Conservation (phyloP, 2,888 invertebrate genomes). For the Pimpla rufipes region DNA sequence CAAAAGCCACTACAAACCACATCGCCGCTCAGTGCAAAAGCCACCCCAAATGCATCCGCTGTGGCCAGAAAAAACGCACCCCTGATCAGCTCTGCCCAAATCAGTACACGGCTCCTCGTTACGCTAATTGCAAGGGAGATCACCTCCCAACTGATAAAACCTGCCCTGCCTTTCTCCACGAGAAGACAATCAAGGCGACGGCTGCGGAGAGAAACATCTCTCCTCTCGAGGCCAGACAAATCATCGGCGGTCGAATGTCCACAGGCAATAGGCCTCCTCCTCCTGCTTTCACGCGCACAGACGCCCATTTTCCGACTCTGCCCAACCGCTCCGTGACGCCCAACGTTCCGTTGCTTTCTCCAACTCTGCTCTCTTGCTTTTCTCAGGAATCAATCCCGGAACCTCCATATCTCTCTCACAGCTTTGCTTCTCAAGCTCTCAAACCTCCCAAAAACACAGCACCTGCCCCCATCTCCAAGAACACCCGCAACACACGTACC, state of each 20-base stretch:
- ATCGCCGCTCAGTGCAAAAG: too few relatives aligned
- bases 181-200: slow-evolving; percentile 1
- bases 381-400: too few relatives aligned
- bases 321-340: too few relatives aligned
- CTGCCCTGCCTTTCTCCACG: slow-evolving; percentile 24
- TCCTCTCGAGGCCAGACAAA: slow-evolving; percentile 6
- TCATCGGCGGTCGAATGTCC: too few relatives aligned
- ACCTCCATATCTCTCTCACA: too few relatives aligned
- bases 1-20: too few relatives aligned
- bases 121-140: slow-evolving; percentile 26
- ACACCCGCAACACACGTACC: too few relatives aligned
- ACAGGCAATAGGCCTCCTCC: not conserved
- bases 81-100: not conserved
- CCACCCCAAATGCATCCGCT: slow-evolving; percentile 43
- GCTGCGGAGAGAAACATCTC: slow-evolving; percentile 37
- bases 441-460: too few relatives aligned
- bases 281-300: not conserved
- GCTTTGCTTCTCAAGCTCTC: too few relatives aligned
- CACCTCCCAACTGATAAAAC: slow-evolving; percentile 1
- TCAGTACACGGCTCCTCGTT: not conserved
- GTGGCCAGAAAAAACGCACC: slow-evolving; percentile 14
- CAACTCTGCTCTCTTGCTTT: too few relatives aligned
- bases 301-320: not conserved
- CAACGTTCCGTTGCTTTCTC: too few relatives aligned
- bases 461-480: too few relatives aligned